These are phyloP conservation scores for Oreotrochilus melanogaster DNA, from an alignment of 2,113 vertebrate genomes.

Conservation along the genomic window DNA sequence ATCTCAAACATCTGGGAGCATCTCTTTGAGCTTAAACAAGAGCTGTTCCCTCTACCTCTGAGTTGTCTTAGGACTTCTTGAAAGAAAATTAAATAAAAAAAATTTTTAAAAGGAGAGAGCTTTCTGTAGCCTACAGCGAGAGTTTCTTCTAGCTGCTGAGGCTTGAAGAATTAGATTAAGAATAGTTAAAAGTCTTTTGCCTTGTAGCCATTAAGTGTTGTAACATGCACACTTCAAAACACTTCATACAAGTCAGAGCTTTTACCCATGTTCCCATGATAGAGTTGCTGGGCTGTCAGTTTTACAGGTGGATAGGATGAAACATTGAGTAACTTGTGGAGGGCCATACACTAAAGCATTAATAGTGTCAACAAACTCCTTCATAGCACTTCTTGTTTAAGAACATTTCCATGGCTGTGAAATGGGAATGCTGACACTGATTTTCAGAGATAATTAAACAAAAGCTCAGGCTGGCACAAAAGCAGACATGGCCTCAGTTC, in stretches of 20 bases:
- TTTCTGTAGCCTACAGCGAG: conserved; percentile 11
- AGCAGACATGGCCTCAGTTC: not conserved
- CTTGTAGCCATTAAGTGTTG: not conserved
- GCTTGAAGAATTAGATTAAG: not conserved
- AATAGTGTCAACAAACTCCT: not conserved
- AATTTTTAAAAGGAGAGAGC: not conserved
- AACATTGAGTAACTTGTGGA: not conserved
- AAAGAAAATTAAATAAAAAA: not conserved
- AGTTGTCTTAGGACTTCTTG: not conserved
- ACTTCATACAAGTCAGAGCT: not conserved
- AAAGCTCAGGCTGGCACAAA: not conserved
- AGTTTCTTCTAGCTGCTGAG: not conserved
- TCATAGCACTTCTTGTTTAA: not conserved
- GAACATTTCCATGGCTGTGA: not conserved
- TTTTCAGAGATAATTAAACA: not conserved
- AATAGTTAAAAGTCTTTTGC: not conserved
- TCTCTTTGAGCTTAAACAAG: not conserved
- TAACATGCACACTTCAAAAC: not conserved
- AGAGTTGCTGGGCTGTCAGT: not conserved
- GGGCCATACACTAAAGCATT: not conserved
- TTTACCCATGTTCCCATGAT: not conserved
- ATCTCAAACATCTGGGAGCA: not conserved
- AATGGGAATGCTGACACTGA: not conserved
- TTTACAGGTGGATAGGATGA: not conserved
- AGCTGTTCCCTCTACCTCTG: not conserved